Base-by-base conservation (phyloP, 2,113 vertebrate species). In the Chlamydotis undulata region DNA sequence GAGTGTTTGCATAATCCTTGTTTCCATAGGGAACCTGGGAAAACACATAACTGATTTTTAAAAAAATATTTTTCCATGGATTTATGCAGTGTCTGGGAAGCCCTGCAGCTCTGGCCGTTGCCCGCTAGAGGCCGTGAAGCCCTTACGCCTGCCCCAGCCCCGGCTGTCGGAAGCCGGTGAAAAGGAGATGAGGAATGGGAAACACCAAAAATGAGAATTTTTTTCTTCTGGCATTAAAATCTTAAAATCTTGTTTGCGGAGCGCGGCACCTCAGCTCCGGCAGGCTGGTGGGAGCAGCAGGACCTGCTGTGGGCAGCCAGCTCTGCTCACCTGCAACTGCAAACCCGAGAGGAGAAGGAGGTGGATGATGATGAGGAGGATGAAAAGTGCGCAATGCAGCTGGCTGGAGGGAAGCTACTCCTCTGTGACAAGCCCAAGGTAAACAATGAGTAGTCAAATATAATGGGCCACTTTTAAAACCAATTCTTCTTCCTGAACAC, bases 41-140 rank as follows among this genome's bases (percentile, higher is more conserved):
- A 92, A 89, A 77, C 55, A 41, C 1, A 6, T 0, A 43, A 16
- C 6, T 43, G 41, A 35, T 0, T 31, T 31, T 12, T 18, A 56
- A 56, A 24, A 31, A 45, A 29, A 29, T 35, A 21, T 8, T 22
- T 90, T 89, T 52, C 57, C 41, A 7, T 0, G 56, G 53, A 49
- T 80, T 70, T 64, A 39, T 25, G 64, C 6, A 11, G 22, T 2
- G 41, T 5, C 74, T 35, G 80, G 61, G 50, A 90, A 70, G 79
- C 47, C 76, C 60, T 97, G 97, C 96, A 98, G 90, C 97, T 97
- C 96, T n/a, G 68, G 14, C 2, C 16, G 0, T 10, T 95, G 93
- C 79, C 98, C 97, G 23, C 98, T 98, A 98, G 98, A 98, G 98
- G 98, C 98, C 97, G 89, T 97, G 97, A 94, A 98, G 97, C 90